Percentiles rank a stretch among this genome's conserved stretches.
phyloP scores from a whole-genome alignment of 2,113 vertebrate species.

The Furnarius figulus region DNA sequence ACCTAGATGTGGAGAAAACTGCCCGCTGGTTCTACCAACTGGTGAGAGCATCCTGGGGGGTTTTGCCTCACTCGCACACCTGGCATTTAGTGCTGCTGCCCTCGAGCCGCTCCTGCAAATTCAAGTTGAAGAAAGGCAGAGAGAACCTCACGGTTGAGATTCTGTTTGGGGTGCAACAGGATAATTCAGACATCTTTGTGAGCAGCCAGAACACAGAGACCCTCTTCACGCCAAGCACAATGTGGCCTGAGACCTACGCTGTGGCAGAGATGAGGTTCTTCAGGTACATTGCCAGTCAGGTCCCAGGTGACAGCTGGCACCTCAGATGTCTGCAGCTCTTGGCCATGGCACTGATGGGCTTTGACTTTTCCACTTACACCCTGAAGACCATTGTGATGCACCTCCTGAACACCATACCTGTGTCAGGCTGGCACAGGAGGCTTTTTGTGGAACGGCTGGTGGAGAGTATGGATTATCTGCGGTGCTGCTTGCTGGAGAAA shows the following conservation, averaged over 20 bases:
- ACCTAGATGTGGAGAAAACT: not conserved
- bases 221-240: not conserved
- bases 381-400: not conserved
- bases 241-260: not conserved
- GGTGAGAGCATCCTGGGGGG: not conserved
- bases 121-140: too few species aligned
- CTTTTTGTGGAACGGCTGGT: too few species aligned
- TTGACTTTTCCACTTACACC: not conserved
- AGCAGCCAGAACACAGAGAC: not conserved
- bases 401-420: not conserved
- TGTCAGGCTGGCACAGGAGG: too few species aligned
- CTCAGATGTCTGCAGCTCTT: not conserved
- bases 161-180: too few species aligned
- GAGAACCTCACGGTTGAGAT: too few species aligned
- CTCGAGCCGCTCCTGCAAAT: not conserved
- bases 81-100: not conserved
- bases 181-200: not conserved
- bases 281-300: not conserved
- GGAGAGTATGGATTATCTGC: too few species aligned
- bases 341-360: accelerated
- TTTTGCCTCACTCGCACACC: not conserved
- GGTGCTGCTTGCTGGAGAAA: too few species aligned
- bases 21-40: not conserved
- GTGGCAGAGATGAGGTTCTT: not conserved
- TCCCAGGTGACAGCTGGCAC: not conserved